Evolutionary conservation across 2,888 invertebrate species (phyloP), one percentile per base, ranked within the genome.

Genomic region (Rhingia campestris): DNA sequence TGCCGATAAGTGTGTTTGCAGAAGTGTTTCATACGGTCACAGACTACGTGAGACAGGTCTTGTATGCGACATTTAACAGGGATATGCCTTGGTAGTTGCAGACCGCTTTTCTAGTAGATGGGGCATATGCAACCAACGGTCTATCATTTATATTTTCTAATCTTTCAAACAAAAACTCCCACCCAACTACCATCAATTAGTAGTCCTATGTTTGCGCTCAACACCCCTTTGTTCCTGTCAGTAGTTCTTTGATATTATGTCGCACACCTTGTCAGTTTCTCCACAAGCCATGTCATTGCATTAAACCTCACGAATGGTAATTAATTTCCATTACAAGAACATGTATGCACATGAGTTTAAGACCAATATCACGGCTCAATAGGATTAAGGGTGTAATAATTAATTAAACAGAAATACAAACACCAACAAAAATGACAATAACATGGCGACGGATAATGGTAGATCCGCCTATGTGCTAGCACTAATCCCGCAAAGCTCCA

Each of bases 401-500:
- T 82, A 73, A 82, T 69, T 47, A 63, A 49, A 64, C 37, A 41
- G 53, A 51, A 14, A 45, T 43, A 47, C 33, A 43, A 30, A 45
- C 22, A 77, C 37, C 58, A 37, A 41, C 54, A 58, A 49, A 63
- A 54, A 45, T 54, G n/a, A 41, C 12, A 32, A 54, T 51, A 74
- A 64, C 69, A 79, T 69, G 73, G 79, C 77, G 82, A 74, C 79
- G 66, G 41, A 59, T 79, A 79, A 79, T 82, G 64, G 73, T 73
- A 73, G 77, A 82, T 77, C 67, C 82, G 79, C 82, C 82, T 82
- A 79, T 73, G 69, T 82, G 64, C 79, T 74, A 77, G 82, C 82
- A 79, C n/a, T 74, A 82, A 74, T 79, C 79, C 82, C 77, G 43
- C 79, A 77, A 82, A 82, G 79, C 82, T 82, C 77, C 82, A 82